phyloP scores from a whole-genome alignment of 2,113 vertebrate species.

The Carettochelys insculpta region DNA sequence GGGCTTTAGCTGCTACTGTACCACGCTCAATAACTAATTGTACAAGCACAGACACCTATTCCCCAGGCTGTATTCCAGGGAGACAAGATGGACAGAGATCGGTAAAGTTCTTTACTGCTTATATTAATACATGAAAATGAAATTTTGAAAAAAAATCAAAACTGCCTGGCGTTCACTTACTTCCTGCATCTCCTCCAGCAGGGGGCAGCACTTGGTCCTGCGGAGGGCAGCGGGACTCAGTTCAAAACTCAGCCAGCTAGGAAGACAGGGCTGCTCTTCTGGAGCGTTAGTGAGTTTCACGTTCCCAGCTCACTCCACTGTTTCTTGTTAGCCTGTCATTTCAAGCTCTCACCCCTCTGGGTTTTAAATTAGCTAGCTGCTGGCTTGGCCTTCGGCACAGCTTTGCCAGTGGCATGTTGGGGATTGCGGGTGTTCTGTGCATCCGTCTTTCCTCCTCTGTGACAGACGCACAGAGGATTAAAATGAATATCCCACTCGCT shows the following conservation, averaged over 20 bases:
- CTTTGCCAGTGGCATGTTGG: not conserved
- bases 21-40: not conserved
- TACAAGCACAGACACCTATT: not conserved
- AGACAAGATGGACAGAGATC: not conserved
- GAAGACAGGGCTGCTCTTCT: fast-evolving
- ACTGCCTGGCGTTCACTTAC: not conserved
- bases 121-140: not conserved
- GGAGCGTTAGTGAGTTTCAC: not conserved
- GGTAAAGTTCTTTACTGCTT: not conserved
- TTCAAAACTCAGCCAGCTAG: not conserved
- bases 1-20: not conserved
- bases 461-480: not conserved
- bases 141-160: not conserved
- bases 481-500: not conserved
- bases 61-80: not conserved
- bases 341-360: not conserved
- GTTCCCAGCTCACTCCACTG: not conserved
- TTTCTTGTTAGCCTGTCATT: not conserved
- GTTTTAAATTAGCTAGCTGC: not conserved
- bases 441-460: not conserved
- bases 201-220: not conserved
- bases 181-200: fast-evolving
- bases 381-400: not conserved
- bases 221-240: not conserved
- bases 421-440: not conserved